Evolutionary conservation across 2,113 vertebrate genomes (phyloP), one percentile per base, ranked within the genome.

Genomic region (Rattus rattus): DNA sequence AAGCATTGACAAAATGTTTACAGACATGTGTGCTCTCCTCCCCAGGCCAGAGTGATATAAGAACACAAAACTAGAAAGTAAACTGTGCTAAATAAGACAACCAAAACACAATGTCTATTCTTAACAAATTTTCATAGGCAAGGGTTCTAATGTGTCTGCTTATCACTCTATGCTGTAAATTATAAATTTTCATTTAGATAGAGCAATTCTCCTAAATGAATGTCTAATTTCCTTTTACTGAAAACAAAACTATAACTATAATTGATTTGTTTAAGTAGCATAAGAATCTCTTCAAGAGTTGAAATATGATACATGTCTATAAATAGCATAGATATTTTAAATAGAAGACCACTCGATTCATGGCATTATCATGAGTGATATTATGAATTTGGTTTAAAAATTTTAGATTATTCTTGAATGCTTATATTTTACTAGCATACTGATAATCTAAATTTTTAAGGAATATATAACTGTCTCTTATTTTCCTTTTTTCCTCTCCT

Each of bases 1-100:
- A 90, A 87, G 61, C 17, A 88, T 77, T 94, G 17, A 90, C 84
- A 69, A 83, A 80, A 84, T 73, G 28, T 59, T 96, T 84, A 89
- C 43, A 39, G 54, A 73, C 56, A 81, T 4, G 30, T 86, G 56
- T 10, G 9, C 54, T 73, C 56, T 96, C 24, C 49, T 91, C 52
- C 88, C 80, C 65, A 5, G 14, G 11, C 24, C 19, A 59, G 36
- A 75, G 24, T 73, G 19, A 88, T 33, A 33, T 2, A 79, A 22
- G 6, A 11, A 83, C 16, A 54, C 56, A 75, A 94, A 80, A n/a
- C 1, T 10, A 73, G 17, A 90, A 90, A 22, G 8, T 5, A 52
- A 54, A 88, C 67, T 49, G 54, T 14, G 4, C n/a, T 92, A 84
- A 95, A 79, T 9, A 86, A 70, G 16, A 28, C 43, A 54, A 30